Evolutionary conservation across 2,113 vertebrate species (phyloP).

Genomic region (Cervus canadensis): DNA sequence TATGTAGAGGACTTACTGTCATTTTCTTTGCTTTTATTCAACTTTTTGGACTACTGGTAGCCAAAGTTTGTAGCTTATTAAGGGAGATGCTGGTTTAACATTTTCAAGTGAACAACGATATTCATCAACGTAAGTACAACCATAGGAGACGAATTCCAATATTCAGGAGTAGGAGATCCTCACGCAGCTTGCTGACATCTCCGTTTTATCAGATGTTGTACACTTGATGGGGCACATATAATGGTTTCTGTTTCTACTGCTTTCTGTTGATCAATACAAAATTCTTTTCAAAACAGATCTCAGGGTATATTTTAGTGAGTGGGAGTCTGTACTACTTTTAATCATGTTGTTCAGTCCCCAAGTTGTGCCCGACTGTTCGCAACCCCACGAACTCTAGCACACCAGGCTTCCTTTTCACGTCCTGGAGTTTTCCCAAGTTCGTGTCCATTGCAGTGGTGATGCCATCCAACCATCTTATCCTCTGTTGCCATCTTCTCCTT

Average conservation of each 20-base stretch:
- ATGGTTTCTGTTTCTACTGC: neutral
- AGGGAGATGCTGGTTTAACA: neutral
- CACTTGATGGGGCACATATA: neutral
- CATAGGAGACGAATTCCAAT: neutral
- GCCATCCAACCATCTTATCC: neutral
- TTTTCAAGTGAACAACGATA: neutral
- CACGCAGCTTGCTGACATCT: neutral
- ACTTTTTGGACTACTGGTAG: neutral
- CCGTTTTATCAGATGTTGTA: neutral
- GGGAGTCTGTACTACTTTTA: neutral
- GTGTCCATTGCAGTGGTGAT: neutral
- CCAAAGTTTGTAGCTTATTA: neutral
- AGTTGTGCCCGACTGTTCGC: neutral
- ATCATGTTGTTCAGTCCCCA: neutral
- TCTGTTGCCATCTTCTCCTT: neutral
- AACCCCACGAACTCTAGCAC: neutral
- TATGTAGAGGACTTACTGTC: neutral
- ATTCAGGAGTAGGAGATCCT: neutral
- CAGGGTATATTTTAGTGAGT: neutral
- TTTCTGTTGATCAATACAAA: neutral
- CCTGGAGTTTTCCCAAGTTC: neutral
- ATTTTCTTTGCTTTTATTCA: constrained; percentile 39
- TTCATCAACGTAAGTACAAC: neutral
- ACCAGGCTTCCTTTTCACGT: neutral
- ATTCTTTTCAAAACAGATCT: neutral